These are phyloP conservation scores for Patiria miniata DNA, from an alignment of 35 echinoderm and acorn worm species.

Conservation along the genomic window DNA sequence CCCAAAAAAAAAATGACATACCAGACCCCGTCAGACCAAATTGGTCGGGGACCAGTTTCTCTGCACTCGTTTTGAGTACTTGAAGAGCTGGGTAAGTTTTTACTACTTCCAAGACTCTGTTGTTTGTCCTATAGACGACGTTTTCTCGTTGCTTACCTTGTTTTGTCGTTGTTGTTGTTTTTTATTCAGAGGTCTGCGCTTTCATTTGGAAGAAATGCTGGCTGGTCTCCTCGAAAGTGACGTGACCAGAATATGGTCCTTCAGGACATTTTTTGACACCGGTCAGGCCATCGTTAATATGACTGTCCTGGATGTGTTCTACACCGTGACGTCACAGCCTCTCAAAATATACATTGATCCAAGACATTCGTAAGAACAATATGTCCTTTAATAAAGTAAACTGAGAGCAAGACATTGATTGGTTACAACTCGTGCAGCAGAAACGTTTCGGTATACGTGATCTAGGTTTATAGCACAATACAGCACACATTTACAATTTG, in stretches of 20 bases:
- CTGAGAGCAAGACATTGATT: too few species aligned
- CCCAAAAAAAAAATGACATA: too few species aligned
- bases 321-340: slow-evolving; percentile 33
- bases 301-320: slow-evolving; percentile 65
- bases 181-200: slow-evolving; percentile 67
- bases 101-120: too few species aligned
- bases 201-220: slow-evolving; percentile 61
- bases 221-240: slow-evolving; percentile 89
- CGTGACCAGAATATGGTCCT: slow-evolving; percentile 75
- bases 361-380: slow-evolving; percentile 33
- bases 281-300: slow-evolving; percentile 56
- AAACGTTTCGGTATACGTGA: too few species aligned
- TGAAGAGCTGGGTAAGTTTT: too few species aligned
- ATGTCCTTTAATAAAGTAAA: not conserved
- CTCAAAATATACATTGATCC: slow-evolving; percentile 65
- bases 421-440: not conserved
- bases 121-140: too few species aligned
- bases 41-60: too few species aligned
- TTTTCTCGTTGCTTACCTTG: too few species aligned
- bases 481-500: not conserved
- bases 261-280: slow-evolving; percentile 54
- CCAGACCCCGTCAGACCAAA: too few species aligned
- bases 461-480: not conserved
- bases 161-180: too few species aligned
- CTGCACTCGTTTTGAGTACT: too few species aligned